Percentiles rank a stretch among this genome's conserved stretches.
Evolutionary conservation across 2,797 vertebrate species (phyloP).

Genomic region (Xenopus petersii): DNA sequence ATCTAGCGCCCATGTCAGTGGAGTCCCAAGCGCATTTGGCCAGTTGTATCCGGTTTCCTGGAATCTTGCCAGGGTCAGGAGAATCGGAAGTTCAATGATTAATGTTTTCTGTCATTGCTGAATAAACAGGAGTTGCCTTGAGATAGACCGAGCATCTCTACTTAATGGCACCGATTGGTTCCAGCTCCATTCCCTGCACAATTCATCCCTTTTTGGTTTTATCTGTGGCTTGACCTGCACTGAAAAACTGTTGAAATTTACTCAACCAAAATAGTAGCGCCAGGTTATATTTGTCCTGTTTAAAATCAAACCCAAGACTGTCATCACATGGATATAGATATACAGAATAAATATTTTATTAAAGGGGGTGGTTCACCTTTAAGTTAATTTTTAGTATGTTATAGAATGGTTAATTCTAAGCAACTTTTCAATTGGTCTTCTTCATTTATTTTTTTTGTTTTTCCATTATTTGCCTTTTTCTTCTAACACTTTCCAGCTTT

Average conservation of each 20-base stretch:
- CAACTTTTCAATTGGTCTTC: too few species aligned
- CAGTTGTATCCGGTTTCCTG: constrained; percentile 61
- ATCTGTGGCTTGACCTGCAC: neutral
- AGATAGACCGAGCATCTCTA: constrained; percentile 58
- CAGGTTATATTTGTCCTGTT: neutral
- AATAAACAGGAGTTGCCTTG: constrained; percentile 62
- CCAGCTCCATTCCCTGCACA: neutral
- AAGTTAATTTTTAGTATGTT: too few species aligned
- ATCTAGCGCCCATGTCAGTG: constrained; percentile 50
- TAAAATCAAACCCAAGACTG: neutral
- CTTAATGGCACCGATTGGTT: constrained; percentile 60
- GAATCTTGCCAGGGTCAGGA: constrained; percentile 57
- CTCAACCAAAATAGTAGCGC: too few species aligned
- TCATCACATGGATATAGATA: too few species aligned
- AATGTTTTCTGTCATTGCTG: constrained; percentile 49
- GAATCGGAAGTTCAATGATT: constrained; percentile 56
- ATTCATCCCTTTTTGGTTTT: neutral
- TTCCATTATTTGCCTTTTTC: too few species aligned
- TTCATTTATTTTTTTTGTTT: too few species aligned
- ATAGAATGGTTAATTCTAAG: too few species aligned
- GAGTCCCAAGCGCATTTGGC: constrained; percentile 54
- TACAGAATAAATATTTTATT: too few species aligned
- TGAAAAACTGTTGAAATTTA: neutral
- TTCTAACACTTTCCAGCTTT: too few species aligned
- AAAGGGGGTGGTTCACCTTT: too few species aligned